A percentile compares a stretch with the other conserved stretches of the same genome.
These are phyloP conservation scores for Molossus molossus DNA, from an alignment of 2,797 vertebrate genomes.

Conservation along the genomic window DNA sequence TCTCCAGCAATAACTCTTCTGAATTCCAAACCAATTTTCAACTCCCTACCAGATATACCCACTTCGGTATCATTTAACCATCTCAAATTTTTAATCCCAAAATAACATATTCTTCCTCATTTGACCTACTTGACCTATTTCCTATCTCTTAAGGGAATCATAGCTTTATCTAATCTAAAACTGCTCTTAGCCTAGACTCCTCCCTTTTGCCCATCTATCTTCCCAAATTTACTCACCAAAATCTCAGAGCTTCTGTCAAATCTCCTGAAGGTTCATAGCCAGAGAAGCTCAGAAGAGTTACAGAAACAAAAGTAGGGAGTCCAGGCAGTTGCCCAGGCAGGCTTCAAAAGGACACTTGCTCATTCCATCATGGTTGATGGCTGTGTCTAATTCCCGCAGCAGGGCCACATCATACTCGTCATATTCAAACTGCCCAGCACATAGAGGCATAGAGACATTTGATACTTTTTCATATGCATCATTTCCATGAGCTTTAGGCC, in stretches of 20 bases:
- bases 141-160: background rate
- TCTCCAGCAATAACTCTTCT: conserved; percentile 11
- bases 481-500: background rate
- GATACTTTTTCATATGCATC: background rate
- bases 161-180: background rate
- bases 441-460: background rate
- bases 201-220: background rate
- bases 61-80: background rate
- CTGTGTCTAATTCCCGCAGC: background rate
- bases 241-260: background rate
- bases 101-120: background rate
- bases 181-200: background rate
- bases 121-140: conserved; percentile 25
- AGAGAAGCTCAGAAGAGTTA: background rate
- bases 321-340: background rate
- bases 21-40: conserved; percentile 18
- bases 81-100: conserved; percentile 13
- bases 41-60: background rate
- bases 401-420: background rate
- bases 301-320: background rate
- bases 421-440: background rate
- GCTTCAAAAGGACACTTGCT: background rate
- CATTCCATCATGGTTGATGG: too few species aligned
- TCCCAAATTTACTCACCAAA: background rate
- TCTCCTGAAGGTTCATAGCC: background rate